These are phyloP conservation scores for Odontocolon sp. DNA, from an alignment of 2,888 invertebrate genomes.

Conservation along the genomic window DNA sequence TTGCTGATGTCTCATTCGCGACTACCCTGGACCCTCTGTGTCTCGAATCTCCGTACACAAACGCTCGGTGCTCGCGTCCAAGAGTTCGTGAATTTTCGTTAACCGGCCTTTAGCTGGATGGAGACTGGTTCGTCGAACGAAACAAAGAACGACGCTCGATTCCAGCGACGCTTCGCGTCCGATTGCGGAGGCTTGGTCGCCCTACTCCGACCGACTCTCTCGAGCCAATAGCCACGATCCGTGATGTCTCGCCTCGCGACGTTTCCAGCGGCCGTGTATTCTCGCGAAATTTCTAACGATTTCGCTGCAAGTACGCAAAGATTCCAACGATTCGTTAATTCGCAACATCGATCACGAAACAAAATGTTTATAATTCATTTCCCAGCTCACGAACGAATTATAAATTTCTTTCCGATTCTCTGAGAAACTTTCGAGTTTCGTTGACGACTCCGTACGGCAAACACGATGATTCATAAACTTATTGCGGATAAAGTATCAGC, in stretches of 20 bases:
- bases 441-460: neutral
- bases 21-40: neutral
- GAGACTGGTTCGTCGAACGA: slow-evolving; percentile 70
- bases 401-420: neutral
- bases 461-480: slow-evolving; percentile 18
- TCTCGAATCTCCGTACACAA: slow-evolving; percentile 5
- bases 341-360: too few relatives aligned
- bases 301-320: neutral
- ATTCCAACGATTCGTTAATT: too few relatives aligned
- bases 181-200: slow-evolving; percentile 39
- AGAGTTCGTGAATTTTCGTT: slow-evolving; percentile 62
- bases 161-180: slow-evolving; percentile 67
- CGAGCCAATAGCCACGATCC: slow-evolving; percentile 52
- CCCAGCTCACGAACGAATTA: neutral
- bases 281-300: slow-evolving; percentile 14
- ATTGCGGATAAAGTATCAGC: neutral
- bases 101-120: slow-evolving; percentile 68
- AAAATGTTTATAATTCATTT: neutral
- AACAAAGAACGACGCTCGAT: slow-evolving; percentile 79
- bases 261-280: slow-evolving; percentile 13
- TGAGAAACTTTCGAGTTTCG: neutral
- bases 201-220: slow-evolving; percentile 23
- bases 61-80: neutral
- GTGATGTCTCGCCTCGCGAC: slow-evolving; percentile 8
- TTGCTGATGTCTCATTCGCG: neutral